These are phyloP conservation scores for Leptinotarsa haldemani DNA, from an alignment of 2,888 invertebrate species.

Conservation along the genomic window DNA sequence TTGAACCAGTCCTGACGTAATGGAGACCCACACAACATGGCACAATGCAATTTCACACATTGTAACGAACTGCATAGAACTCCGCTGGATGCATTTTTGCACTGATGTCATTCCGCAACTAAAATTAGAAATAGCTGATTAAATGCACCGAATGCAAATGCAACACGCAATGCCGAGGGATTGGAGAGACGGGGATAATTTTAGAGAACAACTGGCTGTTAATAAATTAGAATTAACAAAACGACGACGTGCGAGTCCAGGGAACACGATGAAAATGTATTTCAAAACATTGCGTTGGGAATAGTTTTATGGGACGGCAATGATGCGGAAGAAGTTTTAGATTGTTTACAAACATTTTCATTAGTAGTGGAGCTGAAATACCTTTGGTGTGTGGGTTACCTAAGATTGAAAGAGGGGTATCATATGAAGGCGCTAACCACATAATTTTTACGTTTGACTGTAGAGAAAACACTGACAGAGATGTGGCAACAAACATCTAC, in stretches of 20 bases:
- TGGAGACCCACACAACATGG: neutral
- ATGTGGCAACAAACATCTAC: too few species aligned
- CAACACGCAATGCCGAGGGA: slow-evolving; percentile 44
- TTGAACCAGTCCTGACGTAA: neutral
- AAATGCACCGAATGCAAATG: slow-evolving; percentile 49
- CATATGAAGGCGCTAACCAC: neutral
- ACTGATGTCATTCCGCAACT: slow-evolving; percentile 45
- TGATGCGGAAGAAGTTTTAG: neutral
- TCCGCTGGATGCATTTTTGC: slow-evolving; percentile 27
- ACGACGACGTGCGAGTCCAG: slow-evolving; percentile 6
- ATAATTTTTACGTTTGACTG: too few species aligned
- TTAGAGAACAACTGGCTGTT: slow-evolving; percentile 30
- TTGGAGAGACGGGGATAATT: slow-evolving; percentile 47
- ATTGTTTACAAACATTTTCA: slow-evolving; percentile 6
- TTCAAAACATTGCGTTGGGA: slow-evolving; percentile 15
- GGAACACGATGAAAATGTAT: neutral
- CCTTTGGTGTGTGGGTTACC: neutral
- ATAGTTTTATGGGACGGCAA: slow-evolving; percentile 17
- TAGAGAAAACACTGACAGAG: too few species aligned
- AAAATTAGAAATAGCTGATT: slow-evolving; percentile 49
- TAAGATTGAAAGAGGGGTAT: neutral
- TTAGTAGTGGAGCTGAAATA: neutral
- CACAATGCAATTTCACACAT: neutral
- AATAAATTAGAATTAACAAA: slow-evolving; percentile 16
- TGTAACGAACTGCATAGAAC: slow-evolving; percentile 18